Evolutionary conservation across 2,113 vertebrate species (phyloP).

Genomic region (Phyllostomus hastatus): DNA sequence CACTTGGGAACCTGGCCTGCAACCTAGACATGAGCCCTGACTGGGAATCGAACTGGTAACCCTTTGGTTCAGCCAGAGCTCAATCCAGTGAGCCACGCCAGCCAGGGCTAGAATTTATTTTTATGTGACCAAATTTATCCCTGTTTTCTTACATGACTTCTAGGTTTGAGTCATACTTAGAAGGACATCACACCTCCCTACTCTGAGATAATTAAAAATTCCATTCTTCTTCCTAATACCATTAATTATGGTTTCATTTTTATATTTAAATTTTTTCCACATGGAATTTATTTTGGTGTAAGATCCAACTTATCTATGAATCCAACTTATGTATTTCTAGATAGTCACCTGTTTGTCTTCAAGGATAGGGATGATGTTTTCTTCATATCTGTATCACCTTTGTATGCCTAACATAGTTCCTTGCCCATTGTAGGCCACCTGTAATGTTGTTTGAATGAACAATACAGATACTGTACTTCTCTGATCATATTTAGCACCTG

Average conservation of each 20-base stretch:
- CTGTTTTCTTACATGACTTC: not conserved
- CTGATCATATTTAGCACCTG: not conserved
- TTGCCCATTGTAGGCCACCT: not conserved
- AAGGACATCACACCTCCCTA: not conserved
- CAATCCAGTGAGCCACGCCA: no score
- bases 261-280: not conserved
- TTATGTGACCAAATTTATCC: not conserved
- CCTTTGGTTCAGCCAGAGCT: no score
- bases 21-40: no score
- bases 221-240: not conserved
- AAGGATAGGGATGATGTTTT: not conserved
- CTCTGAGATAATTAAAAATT: not conserved
- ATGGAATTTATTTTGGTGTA: not conserved
- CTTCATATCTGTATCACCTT: not conserved
- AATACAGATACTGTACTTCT: not conserved
- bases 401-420: not conserved
- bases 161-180: not conserved
- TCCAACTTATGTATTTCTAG: not conserved
- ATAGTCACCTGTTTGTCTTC: not conserved
- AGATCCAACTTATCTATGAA: not conserved
- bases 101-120: not conserved
- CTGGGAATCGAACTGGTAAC: no score
- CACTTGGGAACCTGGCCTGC: no score
- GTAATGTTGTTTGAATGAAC: not conserved
- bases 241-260: conserved; percentile 21